Evolutionary conservation across 2,797 vertebrate species (phyloP).

Genomic region (Australoheros facetus): DNA sequence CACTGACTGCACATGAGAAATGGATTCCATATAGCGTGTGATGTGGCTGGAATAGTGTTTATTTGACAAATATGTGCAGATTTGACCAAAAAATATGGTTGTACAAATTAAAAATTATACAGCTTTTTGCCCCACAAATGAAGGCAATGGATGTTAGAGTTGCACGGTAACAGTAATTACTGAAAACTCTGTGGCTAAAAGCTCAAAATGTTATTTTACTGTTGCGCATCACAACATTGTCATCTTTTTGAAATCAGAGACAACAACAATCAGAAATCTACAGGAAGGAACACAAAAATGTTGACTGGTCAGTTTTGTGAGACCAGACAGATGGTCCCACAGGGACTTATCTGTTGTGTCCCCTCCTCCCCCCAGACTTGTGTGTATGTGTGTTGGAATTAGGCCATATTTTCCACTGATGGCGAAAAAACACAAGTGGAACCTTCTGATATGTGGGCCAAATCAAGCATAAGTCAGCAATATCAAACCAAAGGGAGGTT

Average conservation of each 20-base stretch:
- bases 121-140: not conserved
- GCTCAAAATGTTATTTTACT: too few relatives aligned
- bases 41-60: constrained; percentile 4
- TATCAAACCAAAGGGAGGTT: not conserved
- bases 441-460: constrained; percentile 19
- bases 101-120: not conserved
- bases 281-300: constrained; percentile 44
- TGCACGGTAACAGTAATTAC: not conserved
- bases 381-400: constrained; percentile 49
- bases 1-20: constrained; percentile 25
- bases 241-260: not conserved
- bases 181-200: not conserved
- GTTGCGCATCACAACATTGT: not conserved
- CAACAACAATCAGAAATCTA: not conserved
- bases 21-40: constrained; percentile 1
- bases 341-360: constrained; percentile 56
- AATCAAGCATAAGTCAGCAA: constrained; percentile 6
- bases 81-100: not conserved
- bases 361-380: not conserved
- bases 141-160: not conserved
- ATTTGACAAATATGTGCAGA: not conserved
- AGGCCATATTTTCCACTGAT: constrained; percentile 58
- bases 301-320: constrained; percentile 28
- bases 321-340: constrained; percentile 74
- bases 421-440: constrained; percentile 17